Percentiles rank a stretch among this genome's conserved stretches.
These are phyloP conservation scores for Ochropleura plecta DNA, from an alignment of 2,888 invertebrate genomes.

Conservation along the genomic window DNA sequence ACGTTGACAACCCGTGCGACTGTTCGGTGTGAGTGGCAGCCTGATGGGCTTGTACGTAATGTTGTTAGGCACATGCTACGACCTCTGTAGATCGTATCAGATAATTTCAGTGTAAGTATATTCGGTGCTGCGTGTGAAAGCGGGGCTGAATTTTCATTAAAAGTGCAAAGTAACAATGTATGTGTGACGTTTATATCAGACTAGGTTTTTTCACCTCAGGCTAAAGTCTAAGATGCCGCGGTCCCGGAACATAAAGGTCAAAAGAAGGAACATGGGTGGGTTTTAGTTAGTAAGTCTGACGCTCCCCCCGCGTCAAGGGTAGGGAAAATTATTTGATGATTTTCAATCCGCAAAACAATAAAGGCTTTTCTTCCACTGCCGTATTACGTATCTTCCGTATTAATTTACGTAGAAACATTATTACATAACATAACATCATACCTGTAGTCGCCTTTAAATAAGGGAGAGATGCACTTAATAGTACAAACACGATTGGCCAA, in stretches of 20 bases:
- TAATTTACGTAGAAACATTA: neutral
- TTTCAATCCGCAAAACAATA: neutral
- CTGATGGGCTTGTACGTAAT: conserved; percentile 68
- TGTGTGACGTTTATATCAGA: neutral
- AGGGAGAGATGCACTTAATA: neutral
- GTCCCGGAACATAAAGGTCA: no score
- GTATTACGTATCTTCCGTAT: neutral
- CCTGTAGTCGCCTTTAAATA: neutral
- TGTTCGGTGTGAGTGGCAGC: conserved; percentile 49
- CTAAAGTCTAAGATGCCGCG: neutral
- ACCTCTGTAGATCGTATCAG: conserved; percentile 32
- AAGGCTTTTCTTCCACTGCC: neutral
- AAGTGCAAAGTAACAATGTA: neutral
- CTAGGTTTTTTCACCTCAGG: neutral
- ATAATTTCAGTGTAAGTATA: conserved; percentile 27
- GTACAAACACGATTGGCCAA: neutral
- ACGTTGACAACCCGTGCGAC: conserved; percentile 56
- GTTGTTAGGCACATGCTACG: conserved; percentile 18
- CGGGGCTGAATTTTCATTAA: neutral
- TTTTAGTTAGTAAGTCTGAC: no score
- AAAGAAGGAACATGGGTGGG: no score
- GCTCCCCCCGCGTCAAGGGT: no score
- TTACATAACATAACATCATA: neutral
- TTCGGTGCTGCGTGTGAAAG: neutral
- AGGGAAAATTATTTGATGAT: no score